phyloP scores from a whole-genome alignment of 2,797 vertebrate species.

The Enteromius fasciolatus region DNA sequence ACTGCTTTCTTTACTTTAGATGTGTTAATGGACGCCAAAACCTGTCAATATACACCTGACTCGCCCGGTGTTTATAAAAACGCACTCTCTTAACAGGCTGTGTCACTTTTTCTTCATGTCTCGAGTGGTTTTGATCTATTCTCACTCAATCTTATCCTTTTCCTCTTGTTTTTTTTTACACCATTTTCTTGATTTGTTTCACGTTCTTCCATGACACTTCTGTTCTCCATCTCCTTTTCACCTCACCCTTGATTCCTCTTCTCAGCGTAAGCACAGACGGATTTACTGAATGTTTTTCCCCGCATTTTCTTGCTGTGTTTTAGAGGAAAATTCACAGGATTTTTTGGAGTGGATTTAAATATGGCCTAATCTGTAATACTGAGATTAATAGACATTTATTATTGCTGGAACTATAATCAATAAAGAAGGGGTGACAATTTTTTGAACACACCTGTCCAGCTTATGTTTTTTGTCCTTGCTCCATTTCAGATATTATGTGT shows the following conservation, averaged over 20 bases:
- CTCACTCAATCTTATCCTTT: constrained; percentile 1
- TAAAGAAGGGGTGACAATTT: background rate
- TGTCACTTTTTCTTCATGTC: constrained; percentile 67
- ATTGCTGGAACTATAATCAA: background rate
- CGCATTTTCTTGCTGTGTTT: background rate
- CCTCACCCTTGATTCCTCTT: background rate
- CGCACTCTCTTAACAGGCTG: constrained; percentile 48
- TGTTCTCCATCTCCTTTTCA: background rate
- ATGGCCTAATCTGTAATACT: background rate
- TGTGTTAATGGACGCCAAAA: constrained; percentile 43
- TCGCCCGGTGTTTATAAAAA: constrained; percentile 56
- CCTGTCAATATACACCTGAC: constrained; percentile 64
- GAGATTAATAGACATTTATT: background rate
- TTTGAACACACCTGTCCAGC: background rate
- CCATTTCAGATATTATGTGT: constrained; percentile 29
- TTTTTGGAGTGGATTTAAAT: background rate
- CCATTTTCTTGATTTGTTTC: constrained; percentile 12
- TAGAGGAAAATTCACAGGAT: background rate
- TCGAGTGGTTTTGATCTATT: constrained; percentile 4
- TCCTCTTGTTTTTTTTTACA: background rate
- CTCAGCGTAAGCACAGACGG: background rate
- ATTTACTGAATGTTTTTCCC: background rate
- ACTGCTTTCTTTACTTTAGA: constrained; percentile 31
- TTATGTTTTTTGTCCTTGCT: constrained; percentile 9
- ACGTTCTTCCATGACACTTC: background rate